Percentiles rank a stretch among this genome's conserved stretches.
phyloP scores from a whole-genome alignment of 2,888 invertebrate genomes.

The Selenia dentaria region DNA sequence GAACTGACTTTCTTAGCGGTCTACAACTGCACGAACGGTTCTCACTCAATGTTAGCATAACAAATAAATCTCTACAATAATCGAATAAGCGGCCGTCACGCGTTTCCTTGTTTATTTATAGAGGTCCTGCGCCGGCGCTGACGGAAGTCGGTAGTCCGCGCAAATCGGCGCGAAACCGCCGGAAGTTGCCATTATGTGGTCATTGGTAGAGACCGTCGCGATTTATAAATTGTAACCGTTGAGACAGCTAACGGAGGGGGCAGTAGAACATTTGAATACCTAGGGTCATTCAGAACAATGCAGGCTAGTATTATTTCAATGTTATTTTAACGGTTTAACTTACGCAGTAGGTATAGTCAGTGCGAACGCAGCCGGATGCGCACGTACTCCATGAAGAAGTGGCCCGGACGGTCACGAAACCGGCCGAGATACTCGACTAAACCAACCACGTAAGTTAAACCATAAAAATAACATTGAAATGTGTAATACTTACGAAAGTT shows the following conservation, averaged over 20 bases:
- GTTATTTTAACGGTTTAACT: too few species aligned
- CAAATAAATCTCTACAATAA: slow-evolving; percentile 17
- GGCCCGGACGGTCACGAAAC: too few species aligned
- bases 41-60: not conserved
- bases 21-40: not conserved
- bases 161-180: slow-evolving; percentile 18
- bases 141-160: slow-evolving; percentile 15
- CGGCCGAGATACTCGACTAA: too few species aligned
- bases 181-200: slow-evolving; percentile 10
- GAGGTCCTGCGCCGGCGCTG: slow-evolving; percentile 4
- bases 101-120: slow-evolving; percentile 19
- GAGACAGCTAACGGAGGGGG: not conserved
- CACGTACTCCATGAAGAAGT: too few species aligned
- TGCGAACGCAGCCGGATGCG: too few species aligned
- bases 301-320: too few species aligned
- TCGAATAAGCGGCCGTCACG: slow-evolving; percentile 16
- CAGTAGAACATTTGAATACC: too few species aligned
- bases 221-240: slow-evolving; percentile 5
- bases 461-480: too few species aligned
- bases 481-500: too few species aligned
- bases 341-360: too few species aligned
- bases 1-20: slow-evolving; percentile 5
- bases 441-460: too few species aligned
- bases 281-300: too few species aligned
- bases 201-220: slow-evolving; percentile 14